These are phyloP conservation scores for Aphelocoma californica DNA, from an alignment of 2,797 vertebrate species.

Conservation along the genomic window DNA sequence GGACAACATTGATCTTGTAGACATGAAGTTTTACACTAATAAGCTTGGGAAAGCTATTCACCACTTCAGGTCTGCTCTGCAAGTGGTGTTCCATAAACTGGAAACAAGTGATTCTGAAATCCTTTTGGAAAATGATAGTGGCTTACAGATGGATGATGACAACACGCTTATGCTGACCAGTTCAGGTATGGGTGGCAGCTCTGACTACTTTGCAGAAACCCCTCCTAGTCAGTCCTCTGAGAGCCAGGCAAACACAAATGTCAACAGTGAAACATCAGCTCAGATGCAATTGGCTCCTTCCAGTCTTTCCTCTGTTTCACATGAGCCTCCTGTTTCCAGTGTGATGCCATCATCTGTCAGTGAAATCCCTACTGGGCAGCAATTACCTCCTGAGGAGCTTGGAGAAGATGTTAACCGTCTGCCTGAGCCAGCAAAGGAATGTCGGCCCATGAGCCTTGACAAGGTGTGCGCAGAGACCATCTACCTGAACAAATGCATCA, in stretches of 20 bases:
- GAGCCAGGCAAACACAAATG: slow-evolving; percentile 68
- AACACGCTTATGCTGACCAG: slow-evolving; percentile 68
- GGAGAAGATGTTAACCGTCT: slow-evolving; percentile 6
- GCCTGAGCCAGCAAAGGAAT: slow-evolving; percentile 60
- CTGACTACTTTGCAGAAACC: slow-evolving; percentile 71
- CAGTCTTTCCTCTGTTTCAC: slow-evolving; percentile 60
- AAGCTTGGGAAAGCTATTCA: slow-evolving; percentile 86
- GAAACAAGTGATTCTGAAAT: slow-evolving; percentile 78
- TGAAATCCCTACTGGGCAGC: slow-evolving; percentile 45
- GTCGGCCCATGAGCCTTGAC: slow-evolving; percentile 75
- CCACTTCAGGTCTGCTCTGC: slow-evolving; percentile 86
- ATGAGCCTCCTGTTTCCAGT: slow-evolving; percentile 50
- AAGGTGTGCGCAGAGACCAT: slow-evolving; percentile 82
- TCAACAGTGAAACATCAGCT: slow-evolving; percentile 57
- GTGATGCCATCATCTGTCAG: slow-evolving; percentile 57
- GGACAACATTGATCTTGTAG: slow-evolving; percentile 75
- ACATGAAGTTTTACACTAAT: slow-evolving; percentile 81
- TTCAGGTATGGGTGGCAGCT: slow-evolving; percentile 65
- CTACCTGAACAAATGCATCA: slow-evolving; percentile 88
- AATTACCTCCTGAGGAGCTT: neutral
- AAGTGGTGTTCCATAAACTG: slow-evolving; percentile 87
- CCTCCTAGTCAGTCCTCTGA: slow-evolving; percentile 71
- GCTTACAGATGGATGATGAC: slow-evolving; percentile 68
- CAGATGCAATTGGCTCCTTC: slow-evolving; percentile 51
- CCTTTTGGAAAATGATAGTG: slow-evolving; percentile 73